phyloP scores from a whole-genome alignment of 2,888 invertebrate species.

The Notocelia uddmanniana region DNA sequence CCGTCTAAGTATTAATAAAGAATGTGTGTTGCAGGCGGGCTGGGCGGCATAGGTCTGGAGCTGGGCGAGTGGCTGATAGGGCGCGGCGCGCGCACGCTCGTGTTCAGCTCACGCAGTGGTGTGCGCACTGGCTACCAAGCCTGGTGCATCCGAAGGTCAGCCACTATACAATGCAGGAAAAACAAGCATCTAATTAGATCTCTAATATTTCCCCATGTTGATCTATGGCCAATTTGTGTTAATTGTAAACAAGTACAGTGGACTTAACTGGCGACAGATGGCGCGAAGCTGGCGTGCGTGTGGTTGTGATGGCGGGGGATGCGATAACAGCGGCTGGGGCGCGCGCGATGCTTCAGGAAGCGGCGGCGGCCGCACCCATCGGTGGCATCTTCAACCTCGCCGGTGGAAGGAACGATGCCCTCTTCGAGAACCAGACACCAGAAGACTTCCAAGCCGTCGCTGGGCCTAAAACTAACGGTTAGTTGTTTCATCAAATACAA shows the following conservation, averaged over 20 bases:
- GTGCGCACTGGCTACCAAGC: conserved; percentile 91
- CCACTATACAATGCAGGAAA: neutral
- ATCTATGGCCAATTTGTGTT: too few relatives aligned
- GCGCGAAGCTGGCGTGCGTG: conserved; percentile 87
- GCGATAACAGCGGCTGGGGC: conserved; percentile 87
- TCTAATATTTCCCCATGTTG: too few relatives aligned
- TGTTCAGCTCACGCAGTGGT: conserved; percentile 96
- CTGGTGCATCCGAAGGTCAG: conserved; percentile 88
- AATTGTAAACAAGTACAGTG: too few relatives aligned
- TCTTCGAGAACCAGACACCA: conserved; percentile 94
- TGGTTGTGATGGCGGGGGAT: conserved; percentile 88
- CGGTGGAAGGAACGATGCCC: conserved; percentile 94
- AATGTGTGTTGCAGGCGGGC: conserved; percentile 86
- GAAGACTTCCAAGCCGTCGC: conserved; percentile 93
- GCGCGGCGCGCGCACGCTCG: conserved; percentile 92
- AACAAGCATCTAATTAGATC: too few relatives aligned
- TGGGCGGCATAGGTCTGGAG: conserved; percentile 99
- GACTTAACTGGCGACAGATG: conserved; percentile 71
- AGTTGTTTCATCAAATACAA: conserved; percentile 91
- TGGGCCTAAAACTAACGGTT: conserved; percentile 92
- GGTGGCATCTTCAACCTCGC: conserved; percentile 98
- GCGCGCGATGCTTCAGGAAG: conserved; percentile 86
- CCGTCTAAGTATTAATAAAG: too few relatives aligned
- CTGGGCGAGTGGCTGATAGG: conserved; percentile 94
- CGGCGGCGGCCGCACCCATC: conserved; percentile 88